Evolutionary conservation across 1,140 invertebrate species (phyloP), one percentile per base, ranked within the genome.

Genomic region (Pissodes strobi): DNA sequence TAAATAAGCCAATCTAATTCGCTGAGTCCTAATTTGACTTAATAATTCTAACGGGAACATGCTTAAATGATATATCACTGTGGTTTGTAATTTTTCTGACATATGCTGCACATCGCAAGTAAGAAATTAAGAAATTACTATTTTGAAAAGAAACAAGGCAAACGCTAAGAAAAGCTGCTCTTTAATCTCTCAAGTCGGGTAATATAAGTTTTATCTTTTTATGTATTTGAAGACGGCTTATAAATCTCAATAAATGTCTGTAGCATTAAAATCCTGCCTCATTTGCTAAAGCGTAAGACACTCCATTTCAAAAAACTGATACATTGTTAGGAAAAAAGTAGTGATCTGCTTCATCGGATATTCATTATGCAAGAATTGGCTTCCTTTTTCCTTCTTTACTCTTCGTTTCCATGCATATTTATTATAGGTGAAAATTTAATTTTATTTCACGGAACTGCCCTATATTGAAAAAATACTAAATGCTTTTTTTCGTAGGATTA

Each of bases 111-210:
- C 22, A 22, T 56, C 2, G 22, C 52, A 56, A 12, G 38, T 56
- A 56, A 56, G 21, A 56, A 56, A 56, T 56, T 56, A 56, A 34
- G n/a, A n/a, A n/a, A n/a, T n/a, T n/a, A n/a, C n/a, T n/a, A 34
- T 34, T 34, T n/a, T 34, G n/a, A 34, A 34, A 34, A 34, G 30
- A 34, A 52, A 52, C 49, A 52, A 52, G 13, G 27, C 49, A 37
- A 12, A 17, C 23, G 25, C 30, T 52, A 52, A 52, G 34, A 52
- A 52, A 52, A 52, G n/a, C 19, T 37, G 6, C 27, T 12, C 49
- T 48, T 52, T 18, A n/a, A n/a, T n/a, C n/a, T n/a, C n/a, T n/a
- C n/a, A n/a, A n/a, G n/a, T n/a, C n/a, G n/a, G n/a, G n/a, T n/a
- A n/a, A n/a, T n/a, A n/a, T n/a, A n/a, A n/a, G n/a, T n/a, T n/a